Evolutionary conservation across 2,888 invertebrate genomes (phyloP).

Genomic region (Priapulus caudatus): DNA sequence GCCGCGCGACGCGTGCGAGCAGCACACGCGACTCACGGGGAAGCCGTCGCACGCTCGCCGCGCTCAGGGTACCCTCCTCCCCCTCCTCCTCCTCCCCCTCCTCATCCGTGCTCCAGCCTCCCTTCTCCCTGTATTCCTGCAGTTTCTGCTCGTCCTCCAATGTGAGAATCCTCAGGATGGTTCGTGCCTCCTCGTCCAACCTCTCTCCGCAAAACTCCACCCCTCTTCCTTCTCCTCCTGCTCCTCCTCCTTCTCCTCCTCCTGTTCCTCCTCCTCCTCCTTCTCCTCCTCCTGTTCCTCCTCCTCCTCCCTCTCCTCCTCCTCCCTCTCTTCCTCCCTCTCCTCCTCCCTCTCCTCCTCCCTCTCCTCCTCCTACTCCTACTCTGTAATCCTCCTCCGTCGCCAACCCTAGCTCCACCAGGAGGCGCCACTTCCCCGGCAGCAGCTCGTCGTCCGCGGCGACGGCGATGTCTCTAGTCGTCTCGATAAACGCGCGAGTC

Average conservation of each 20-base stretch:
- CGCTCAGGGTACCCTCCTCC: too few species aligned
- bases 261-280: conserved; percentile 16
- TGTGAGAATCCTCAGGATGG: conserved; percentile 27
- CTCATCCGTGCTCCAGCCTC: conserved; percentile 30
- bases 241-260: conserved; percentile 24
- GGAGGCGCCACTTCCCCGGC: too few species aligned
- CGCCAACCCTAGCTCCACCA: not conserved
- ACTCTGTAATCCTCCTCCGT: conserved; percentile 4
- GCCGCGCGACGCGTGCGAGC: too few species aligned
- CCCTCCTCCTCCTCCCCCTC: conserved; percentile 20
- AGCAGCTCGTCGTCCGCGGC: conserved; percentile 6
- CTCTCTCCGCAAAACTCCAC: not conserved
- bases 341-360: conserved; percentile 11
- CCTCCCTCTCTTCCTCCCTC: conserved; percentile 11
- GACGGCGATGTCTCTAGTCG: conserved; percentile 6
- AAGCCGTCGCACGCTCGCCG: too few species aligned
- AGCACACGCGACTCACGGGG: too few species aligned
- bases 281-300: conserved; percentile 19
- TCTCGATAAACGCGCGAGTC: conserved; percentile 6
- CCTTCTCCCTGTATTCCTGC: conserved; percentile 25
- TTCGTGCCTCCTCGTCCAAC: conserved; percentile 28
- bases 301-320: conserved; percentile 13
- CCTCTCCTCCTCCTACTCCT: too few species aligned
- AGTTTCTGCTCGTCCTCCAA: conserved; percentile 21
- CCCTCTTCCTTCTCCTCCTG: conserved; percentile 22